These are phyloP conservation scores for Cryptophagus acutangulus DNA, from an alignment of 2,888 invertebrate species.

Conservation along the genomic window DNA sequence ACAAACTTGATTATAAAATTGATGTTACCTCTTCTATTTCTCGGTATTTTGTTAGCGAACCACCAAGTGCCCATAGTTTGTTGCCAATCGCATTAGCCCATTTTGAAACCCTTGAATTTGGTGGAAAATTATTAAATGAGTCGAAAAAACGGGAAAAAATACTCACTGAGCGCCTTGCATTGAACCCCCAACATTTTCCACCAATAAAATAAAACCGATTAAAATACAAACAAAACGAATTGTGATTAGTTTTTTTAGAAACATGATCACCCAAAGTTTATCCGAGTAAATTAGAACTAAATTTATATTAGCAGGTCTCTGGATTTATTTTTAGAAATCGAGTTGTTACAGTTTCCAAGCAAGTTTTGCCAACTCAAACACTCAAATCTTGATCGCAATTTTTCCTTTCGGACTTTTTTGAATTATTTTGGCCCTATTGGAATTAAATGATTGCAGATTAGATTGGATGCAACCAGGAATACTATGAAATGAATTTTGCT, in stretches of 20 bases:
- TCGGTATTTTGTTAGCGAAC: conserved; percentile 69
- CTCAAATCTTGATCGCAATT: too few relatives aligned
- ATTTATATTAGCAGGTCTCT: too few relatives aligned
- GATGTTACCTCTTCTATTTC: conserved; percentile 68
- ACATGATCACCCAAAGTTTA: neutral
- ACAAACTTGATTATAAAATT: neutral
- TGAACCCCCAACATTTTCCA: conserved; percentile 13
- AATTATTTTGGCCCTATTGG: too few relatives aligned
- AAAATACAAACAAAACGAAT: neutral
- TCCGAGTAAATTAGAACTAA: too few relatives aligned
- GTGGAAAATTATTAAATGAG: conserved; percentile 7
- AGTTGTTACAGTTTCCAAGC: too few relatives aligned
- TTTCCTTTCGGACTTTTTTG: too few relatives aligned
- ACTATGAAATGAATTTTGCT: too few relatives aligned
- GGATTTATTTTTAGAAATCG: too few relatives aligned
- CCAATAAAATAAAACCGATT: neutral
- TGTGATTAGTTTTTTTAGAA: neutral
- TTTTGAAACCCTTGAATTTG: conserved; percentile 61
- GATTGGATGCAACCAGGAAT: too few relatives aligned
- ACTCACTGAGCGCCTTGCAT: conserved; percentile 36
- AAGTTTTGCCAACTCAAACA: too few relatives aligned
- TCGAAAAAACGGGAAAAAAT: conserved; percentile 2
- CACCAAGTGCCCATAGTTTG: conserved; percentile 73
- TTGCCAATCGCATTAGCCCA: conserved; percentile 78
- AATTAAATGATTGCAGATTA: too few relatives aligned